A percentile compares a stretch with the other conserved stretches of the same genome.
These are phyloP conservation scores for Lepas anatifera DNA, from an alignment of 2,888 invertebrate genomes.

Conservation along the genomic window DNA sequence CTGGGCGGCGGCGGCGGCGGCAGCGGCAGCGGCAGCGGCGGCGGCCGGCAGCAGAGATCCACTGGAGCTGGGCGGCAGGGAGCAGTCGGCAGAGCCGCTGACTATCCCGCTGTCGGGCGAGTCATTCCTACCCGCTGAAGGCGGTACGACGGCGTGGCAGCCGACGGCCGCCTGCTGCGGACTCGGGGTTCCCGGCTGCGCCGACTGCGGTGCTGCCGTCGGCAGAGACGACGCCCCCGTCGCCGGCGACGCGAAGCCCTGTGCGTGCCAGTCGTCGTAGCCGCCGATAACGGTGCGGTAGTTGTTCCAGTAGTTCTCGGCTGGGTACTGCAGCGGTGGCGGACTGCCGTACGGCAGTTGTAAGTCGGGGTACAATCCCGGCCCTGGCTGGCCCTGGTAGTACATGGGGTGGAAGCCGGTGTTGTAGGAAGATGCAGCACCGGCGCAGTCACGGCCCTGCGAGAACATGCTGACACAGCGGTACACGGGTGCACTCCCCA, in stretches of 20 bases:
- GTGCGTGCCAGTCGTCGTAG: slow-evolving; percentile 4
- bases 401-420: slow-evolving; percentile 4
- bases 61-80: neutral
- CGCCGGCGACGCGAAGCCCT: neutral
- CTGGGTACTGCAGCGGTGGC: neutral
- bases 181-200: neutral
- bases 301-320: neutral
- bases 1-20: neutral
- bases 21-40: neutral
- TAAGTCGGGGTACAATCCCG: neutral
- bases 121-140: neutral
- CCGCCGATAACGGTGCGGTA: slow-evolving; percentile 7
- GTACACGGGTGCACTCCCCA: neutral
- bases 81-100: neutral
- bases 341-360: neutral
- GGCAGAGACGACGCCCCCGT: neutral
- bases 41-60: neutral
- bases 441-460: neutral
- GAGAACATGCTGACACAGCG: neutral
- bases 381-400: neutral
- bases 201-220: neutral
- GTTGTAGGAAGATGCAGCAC: neutral
- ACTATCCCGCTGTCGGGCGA: slow-evolving; percentile 6
- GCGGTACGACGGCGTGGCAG: neutral
- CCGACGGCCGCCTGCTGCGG: no score